Evolutionary conservation across 2,888 invertebrate genomes (phyloP), one percentile per base, ranked within the genome.

Genomic region (Cephus pygmeus): DNA sequence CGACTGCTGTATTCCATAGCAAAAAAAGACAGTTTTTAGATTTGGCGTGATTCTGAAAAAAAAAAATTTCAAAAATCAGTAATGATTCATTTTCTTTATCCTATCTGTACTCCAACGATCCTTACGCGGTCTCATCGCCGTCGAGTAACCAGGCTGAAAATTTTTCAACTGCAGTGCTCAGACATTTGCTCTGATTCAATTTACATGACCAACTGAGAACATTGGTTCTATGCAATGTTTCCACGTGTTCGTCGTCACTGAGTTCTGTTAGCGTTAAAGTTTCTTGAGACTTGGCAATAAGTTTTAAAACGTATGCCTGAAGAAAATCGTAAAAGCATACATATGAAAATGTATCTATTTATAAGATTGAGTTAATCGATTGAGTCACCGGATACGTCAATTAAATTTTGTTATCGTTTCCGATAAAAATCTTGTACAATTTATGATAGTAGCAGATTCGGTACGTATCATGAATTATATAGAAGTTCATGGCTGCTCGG

Each of bases 131-230:
- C 12, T 71, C 34, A 12, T 69, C 34, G 9, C 69, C 69, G 30
- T 75, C 33, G 12, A 77, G 75, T 56, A 56, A 23, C 80, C 84
- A 85, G 0, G 3, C 3, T 0, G 35, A 3, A 33, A 82, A 74
- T 36, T 68, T 12, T 4, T 81, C 78, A 15, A 88, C 87, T 0
- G 93, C 91, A 40, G 94, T 92, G 0, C 86, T 82, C 4, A 94
- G 88, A 85, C 97, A 97, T 3, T 93, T 93, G 1, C 89, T 81
- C 69, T 94, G 92, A 2, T 93, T 94, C 40, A 94, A 92, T 84
- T 93, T 93, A 88, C 97, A 97, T 30, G 95, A 94, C 92, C 94
- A 94, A 83, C 93, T 92, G 78, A 95, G 85, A 69, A 94, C 92
- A 80, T 94, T 92, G 78, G 92, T 93, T 40, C 95, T 93, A 85